phyloP scores from a whole-genome alignment of 1,140 invertebrate genomes.

The Macrobrachium nipponense region DNA sequence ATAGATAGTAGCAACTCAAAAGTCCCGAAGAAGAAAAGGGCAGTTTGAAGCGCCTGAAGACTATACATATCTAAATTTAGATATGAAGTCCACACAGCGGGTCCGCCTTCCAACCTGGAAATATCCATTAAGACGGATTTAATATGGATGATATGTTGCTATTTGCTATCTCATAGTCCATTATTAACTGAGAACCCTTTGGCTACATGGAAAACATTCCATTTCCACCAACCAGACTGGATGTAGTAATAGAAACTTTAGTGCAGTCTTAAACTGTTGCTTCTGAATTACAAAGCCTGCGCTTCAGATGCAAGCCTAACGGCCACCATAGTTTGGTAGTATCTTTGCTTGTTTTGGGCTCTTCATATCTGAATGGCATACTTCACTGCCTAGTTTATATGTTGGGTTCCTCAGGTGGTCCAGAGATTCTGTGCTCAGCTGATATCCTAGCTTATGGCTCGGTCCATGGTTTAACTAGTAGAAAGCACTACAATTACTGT shows the following conservation, averaged over 20 bases:
- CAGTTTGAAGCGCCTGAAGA: too few species aligned
- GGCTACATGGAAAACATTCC: constrained; percentile 9
- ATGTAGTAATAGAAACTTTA: background rate
- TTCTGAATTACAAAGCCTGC: background rate
- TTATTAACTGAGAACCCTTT: too few species aligned
- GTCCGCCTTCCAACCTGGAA: too few species aligned
- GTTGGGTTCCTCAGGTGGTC: background rate
- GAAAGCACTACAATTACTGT: background rate
- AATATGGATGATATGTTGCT: too few species aligned
- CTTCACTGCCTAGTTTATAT: background rate
- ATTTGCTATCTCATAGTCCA: too few species aligned
- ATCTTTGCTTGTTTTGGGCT: background rate
- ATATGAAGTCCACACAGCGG: too few species aligned
- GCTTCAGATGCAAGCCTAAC: background rate
- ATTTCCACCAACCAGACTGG: background rate
- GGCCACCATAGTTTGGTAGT: background rate
- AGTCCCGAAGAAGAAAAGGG: too few species aligned
- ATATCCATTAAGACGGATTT: too few species aligned
- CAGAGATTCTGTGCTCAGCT: background rate
- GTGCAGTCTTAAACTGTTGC: background rate
- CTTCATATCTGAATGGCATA: background rate
- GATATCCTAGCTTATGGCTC: background rate
- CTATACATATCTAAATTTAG: too few species aligned
- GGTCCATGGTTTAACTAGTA: background rate
- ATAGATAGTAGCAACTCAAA: too few species aligned